Conservation (phyloP, 1,140 invertebrate species). For the Vollenhovia emeryi region DNA sequence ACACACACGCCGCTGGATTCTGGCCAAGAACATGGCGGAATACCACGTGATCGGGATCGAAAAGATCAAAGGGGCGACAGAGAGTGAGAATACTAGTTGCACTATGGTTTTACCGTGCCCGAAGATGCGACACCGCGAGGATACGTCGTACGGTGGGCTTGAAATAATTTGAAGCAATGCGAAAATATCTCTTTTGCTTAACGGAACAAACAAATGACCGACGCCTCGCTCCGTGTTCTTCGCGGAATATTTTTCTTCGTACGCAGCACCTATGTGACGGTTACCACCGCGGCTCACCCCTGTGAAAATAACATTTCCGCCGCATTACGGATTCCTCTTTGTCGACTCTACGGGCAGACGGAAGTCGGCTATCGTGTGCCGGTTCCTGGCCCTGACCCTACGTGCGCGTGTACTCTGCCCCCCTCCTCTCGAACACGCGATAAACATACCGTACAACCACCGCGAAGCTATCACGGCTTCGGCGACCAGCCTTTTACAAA, state of each 20-base stretch:
- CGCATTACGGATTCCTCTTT: constrained; percentile 74
- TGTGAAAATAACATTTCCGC: constrained; percentile 71
- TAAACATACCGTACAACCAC: constrained; percentile 36
- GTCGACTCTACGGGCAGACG: constrained; percentile 70
- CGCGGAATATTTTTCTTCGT: constrained; percentile 47
- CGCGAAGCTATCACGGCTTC: constrained; percentile 20
- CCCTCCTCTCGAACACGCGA: constrained; percentile 6
- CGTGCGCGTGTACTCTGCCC: constrained; percentile 38
- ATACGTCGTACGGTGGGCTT: not conserved
- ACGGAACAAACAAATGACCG: not conserved
- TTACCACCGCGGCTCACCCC: constrained; percentile 61
- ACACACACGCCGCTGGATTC: too few relatives aligned
- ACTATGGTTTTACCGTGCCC: too few relatives aligned
- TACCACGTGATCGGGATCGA: too few relatives aligned
- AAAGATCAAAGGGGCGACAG: too few relatives aligned
- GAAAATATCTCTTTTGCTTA: not conserved
- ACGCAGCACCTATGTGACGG: constrained; percentile 57
- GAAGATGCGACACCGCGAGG: not conserved
- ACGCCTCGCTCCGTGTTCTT: not conserved
- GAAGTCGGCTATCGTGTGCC: constrained; percentile 70
- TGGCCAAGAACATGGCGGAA: too few relatives aligned
- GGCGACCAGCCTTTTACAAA: not conserved
- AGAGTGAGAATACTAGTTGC: too few relatives aligned
- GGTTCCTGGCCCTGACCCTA: constrained; percentile 70
- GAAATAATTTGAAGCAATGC: not conserved